phyloP scores from a whole-genome alignment of 1,140 invertebrate species.

The Camponotus pennsylvanicus region DNA sequence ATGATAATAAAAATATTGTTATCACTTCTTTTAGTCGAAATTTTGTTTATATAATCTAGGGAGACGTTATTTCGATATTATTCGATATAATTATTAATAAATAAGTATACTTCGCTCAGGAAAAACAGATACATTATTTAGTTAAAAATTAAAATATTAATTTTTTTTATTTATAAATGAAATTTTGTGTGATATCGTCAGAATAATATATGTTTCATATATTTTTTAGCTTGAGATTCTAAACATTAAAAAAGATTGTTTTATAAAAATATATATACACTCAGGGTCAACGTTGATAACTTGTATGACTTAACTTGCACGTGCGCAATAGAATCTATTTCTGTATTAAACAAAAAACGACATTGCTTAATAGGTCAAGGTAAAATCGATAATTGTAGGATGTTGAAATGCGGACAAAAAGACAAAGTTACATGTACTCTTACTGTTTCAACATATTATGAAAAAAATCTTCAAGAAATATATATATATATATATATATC shows the following conservation, averaged over 20 bases:
- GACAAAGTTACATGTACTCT: neutral
- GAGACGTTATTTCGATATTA: neutral
- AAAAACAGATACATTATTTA: neutral
- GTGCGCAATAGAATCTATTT: constrained; percentile 3
- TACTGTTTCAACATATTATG: neutral
- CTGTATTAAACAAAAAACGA: constrained; percentile 2
- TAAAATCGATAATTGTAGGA: constrained; percentile 32
- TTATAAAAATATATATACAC: neutral
- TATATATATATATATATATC: no score
- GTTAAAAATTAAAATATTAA: neutral
- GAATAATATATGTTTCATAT: neutral
- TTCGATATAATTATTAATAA: neutral
- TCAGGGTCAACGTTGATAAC: neutral
- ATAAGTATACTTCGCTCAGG: neutral
- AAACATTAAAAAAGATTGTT: neutral
- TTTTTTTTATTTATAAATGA: neutral
- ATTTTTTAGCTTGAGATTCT: neutral
- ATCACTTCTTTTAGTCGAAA: neutral
- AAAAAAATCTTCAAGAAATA: neutral
- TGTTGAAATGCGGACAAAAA: constrained; percentile 8
- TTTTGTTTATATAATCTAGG: neutral
- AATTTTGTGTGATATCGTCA: neutral
- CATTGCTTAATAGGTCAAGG: constrained; percentile 14
- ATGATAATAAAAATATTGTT: constrained; percentile 15
- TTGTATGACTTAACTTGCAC: neutral